Percentiles rank a stretch among this genome's conserved stretches.
Evolutionary conservation across 1,140 invertebrate species (phyloP).

Genomic region (Meloidogyne hapla): DNA sequence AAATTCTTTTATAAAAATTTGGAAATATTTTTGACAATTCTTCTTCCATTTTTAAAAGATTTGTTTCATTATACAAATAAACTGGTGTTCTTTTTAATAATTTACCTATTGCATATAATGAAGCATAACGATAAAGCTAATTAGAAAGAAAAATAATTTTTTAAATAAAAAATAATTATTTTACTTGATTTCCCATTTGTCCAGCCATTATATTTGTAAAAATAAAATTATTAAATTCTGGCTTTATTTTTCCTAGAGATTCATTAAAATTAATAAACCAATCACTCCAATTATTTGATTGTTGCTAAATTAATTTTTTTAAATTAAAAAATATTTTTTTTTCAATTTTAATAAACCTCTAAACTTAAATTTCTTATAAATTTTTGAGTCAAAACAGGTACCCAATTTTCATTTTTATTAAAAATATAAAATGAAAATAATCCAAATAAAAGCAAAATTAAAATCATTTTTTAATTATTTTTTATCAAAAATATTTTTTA

Average conservation of each 20-base stretch:
- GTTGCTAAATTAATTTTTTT: not conserved
- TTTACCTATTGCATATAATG: not conserved
- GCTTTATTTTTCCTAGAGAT: not conserved
- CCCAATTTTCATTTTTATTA: not conserved
- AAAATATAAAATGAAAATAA: not conserved
- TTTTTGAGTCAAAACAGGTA: too few species aligned
- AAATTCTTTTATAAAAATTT: constrained; percentile 12
- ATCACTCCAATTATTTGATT: not conserved
- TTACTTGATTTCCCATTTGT: not conserved
- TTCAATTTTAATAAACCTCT: too few species aligned
- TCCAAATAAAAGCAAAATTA: not conserved
- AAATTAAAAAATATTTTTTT: not conserved
- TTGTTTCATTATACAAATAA: not conserved
- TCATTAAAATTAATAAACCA: not conserved
- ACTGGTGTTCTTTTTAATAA: constrained; percentile 1
- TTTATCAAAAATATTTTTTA: too few species aligned
- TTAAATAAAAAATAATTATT: not conserved
- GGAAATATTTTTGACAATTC: not conserved
- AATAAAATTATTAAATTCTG: constrained; percentile 1
- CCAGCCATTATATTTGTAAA: not conserved
- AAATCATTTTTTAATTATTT: not conserved
- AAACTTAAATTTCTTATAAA: too few species aligned
- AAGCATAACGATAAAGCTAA: not conserved
- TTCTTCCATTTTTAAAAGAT: not conserved
- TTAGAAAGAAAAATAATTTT: not conserved